Evolutionary conservation across 2,888 invertebrate species (phyloP).

Genomic region (Ferrisia virgata): DNA sequence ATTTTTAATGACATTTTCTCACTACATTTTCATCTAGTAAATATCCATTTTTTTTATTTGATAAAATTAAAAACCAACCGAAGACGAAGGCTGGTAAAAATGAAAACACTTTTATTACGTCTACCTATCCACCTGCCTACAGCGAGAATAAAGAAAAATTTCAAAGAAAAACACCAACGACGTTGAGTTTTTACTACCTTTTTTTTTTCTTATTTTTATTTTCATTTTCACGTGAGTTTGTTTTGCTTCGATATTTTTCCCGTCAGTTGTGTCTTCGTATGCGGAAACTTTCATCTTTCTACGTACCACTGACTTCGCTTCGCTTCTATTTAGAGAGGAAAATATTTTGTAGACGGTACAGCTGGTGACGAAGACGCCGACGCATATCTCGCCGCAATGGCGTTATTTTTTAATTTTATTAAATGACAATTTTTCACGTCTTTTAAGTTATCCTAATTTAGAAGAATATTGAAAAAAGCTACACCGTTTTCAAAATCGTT

Average conservation of each 20-base stretch:
- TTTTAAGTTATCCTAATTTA: slow-evolving; percentile 5
- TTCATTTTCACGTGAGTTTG: not conserved
- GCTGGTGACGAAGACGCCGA: not conserved
- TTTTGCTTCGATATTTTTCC: not conserved
- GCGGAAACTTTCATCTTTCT: not conserved
- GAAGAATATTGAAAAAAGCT: not conserved
- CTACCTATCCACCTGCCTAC: no score
- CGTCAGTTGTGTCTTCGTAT: not conserved
- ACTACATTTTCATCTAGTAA: not conserved
- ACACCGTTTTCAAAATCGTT: not conserved
- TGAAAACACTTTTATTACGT: not conserved
- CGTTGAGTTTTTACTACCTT: not conserved
- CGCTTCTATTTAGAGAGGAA: not conserved
- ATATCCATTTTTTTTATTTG: slow-evolving; percentile 13
- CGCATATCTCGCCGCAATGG: not conserved
- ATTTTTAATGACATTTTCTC: not conserved
- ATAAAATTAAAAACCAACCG: not conserved
- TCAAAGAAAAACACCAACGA: not conserved
- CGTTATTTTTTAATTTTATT: slow-evolving; percentile 8
- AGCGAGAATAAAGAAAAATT: not conserved
- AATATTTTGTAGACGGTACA: not conserved
- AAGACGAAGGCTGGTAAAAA: not conserved
- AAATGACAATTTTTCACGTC: not conserved
- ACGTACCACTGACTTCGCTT: not conserved
- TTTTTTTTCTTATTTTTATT: not conserved